Conservation (phyloP, 2,797 vertebrate genomes). For the Chaetodon trifasciatus region DNA sequence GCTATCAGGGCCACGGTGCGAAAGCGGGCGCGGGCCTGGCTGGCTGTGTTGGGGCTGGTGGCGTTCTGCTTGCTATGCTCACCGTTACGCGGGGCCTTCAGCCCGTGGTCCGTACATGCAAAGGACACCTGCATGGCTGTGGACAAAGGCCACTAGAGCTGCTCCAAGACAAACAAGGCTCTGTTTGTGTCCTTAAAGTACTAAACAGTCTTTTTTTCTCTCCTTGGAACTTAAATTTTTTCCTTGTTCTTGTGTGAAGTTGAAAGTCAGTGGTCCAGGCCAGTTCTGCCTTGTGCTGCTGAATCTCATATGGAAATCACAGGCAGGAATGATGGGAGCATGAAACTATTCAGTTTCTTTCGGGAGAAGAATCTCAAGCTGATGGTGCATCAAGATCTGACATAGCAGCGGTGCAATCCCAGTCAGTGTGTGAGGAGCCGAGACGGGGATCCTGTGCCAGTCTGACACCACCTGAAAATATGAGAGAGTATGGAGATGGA, state of each 20-base stretch:
- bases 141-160: slow-evolving; percentile 39
- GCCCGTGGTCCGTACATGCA: slow-evolving; percentile 96
- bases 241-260: slow-evolving; percentile 27
- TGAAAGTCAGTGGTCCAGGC: slow-evolving; percentile 45
- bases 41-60: slow-evolving; percentile 89
- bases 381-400: slow-evolving; percentile 27
- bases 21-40: slow-evolving; percentile 92
- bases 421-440: slow-evolving; percentile 45
- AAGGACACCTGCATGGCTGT: slow-evolving; percentile 98
- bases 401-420: slow-evolving; percentile 49
- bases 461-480: slow-evolving; percentile 72
- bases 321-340: slow-evolving; percentile 12
- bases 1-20: slow-evolving; percentile 98
- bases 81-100: slow-evolving; percentile 93
- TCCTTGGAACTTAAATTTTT: neutral
- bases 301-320: slow-evolving; percentile 59
- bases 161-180: slow-evolving; percentile 33
- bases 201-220: slow-evolving; percentile 13
- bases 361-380: slow-evolving; percentile 31
- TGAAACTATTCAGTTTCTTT: slow-evolving; percentile 26
- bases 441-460: slow-evolving; percentile 44
- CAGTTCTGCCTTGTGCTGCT: slow-evolving; percentile 29
- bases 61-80: slow-evolving; percentile 97
- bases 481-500: slow-evolving; percentile 71
- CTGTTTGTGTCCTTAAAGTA: slow-evolving; percentile 16